These are phyloP conservation scores for Mesorhabditis belari DNA, from an alignment of 2,888 invertebrate genomes.

Conservation along the genomic window DNA sequence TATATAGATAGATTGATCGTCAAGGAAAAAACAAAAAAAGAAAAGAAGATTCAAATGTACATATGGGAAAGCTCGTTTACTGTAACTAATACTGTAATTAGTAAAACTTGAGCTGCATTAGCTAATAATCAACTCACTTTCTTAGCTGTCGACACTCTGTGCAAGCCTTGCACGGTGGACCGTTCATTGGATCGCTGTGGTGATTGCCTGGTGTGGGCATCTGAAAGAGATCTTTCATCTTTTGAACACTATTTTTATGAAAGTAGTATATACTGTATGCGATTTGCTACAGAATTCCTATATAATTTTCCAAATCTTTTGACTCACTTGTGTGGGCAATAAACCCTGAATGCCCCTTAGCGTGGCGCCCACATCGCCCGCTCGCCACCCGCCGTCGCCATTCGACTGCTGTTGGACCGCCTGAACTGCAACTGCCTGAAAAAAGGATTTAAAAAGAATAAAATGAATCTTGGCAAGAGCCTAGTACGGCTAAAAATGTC, in stretches of 20 bases:
- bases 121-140: neutral
- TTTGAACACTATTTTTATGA: too few relatives aligned
- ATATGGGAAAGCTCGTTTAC: too few relatives aligned
- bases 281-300: neutral
- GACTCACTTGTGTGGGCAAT: neutral
- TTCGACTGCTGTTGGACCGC: neutral
- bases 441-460: neutral
- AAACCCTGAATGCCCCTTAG: neutral
- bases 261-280: too few relatives aligned
- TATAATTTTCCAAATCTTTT: too few relatives aligned
- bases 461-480: neutral
- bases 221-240: too few relatives aligned
- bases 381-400: neutral
- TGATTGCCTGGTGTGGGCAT: neutral
- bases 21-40: too few relatives aligned
- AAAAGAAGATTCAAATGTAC: too few relatives aligned
- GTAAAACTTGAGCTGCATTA: too few relatives aligned
- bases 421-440: neutral
- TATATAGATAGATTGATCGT: too few relatives aligned
- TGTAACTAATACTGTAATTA: too few relatives aligned
- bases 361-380: neutral
- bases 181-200: neutral
- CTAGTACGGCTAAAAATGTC: neutral
- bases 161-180: neutral
- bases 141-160: neutral